Base-by-base conservation (phyloP, 2,888 invertebrate genomes). In the Drosophila borealis region DNA sequence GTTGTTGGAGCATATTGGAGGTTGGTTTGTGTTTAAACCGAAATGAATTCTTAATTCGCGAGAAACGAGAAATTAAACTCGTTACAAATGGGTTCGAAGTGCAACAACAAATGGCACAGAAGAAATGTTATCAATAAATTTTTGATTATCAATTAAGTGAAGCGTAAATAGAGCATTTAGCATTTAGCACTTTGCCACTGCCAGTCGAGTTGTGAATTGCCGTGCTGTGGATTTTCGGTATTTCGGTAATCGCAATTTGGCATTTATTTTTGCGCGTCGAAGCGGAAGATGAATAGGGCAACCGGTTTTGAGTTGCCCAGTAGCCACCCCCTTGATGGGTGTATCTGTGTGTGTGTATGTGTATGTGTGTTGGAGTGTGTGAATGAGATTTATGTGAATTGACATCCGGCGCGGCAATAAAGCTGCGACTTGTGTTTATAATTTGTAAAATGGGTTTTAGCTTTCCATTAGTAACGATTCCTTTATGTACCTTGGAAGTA, bases 101-200 rank as follows among this genome's bases (percentile, higher is more conserved):
- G 60, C 25, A 61, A 14, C 44, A 34, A 57, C 55, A 73, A 81
- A 78, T 74, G 78, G 59, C 67, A 79, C 46, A 68, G 71, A 70
- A 74, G 70, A 63, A 77, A 74, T 77, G 67, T 70, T 81, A 81
- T 77, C 76, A 81, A 83, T 80, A 85, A 83, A 83, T 82, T 70
- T 64, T 55, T 74, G 70, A 85, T 85, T 85, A 82, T 80, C 74
- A 85, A 76, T 78, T 80, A 80, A 81, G 57, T 82, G 78, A 79
- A 81, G 85, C 85, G 81, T 82, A 57, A 82, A 80, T 67, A 66
- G 64, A 59, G 69, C 69, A 66, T 75, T 77, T 57, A 61, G 19
- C 37, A 55, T 50, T 67, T 41, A 14, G 10, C 42, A 60, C 14
- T 56, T 37, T 9, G n/a, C 61, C 21, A 21, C 36, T 49, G 25